Conservation (phyloP, 2,888 invertebrate genomes). For the Falcaria lacertinaria region DNA sequence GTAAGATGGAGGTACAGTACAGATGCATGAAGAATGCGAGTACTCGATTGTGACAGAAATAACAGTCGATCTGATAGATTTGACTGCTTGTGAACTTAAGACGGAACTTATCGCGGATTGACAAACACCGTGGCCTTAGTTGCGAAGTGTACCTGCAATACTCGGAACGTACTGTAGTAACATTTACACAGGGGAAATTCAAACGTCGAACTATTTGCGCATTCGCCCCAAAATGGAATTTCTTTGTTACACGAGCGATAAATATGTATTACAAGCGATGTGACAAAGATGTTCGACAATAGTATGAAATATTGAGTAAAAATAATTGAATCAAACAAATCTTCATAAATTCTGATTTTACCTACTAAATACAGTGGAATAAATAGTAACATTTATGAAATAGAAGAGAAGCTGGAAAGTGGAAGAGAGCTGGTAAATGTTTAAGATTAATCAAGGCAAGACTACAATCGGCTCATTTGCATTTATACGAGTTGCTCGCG, state of each 20-base stretch:
- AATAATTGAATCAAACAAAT: not conserved
- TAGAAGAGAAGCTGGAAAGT: slow-evolving; percentile 29
- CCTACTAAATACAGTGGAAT: not conserved
- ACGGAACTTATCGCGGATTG: slow-evolving; percentile 21
- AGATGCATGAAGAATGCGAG: no score
- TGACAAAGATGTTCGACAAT: no score
- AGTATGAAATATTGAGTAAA: no score
- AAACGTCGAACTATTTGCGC: slow-evolving; percentile 75
- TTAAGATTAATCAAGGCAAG: slow-evolving; percentile 60
- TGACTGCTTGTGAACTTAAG: no score
- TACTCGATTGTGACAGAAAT: no score
- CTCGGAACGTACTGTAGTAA: slow-evolving; percentile 62
- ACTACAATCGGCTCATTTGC: slow-evolving; percentile 62
- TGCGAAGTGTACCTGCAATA: slow-evolving; percentile 65
- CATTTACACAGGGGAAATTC: slow-evolving; percentile 77
- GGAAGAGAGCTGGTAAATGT: slow-evolving; percentile 47
- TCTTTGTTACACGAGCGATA: slow-evolving; percentile 59
- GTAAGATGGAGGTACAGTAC: no score
- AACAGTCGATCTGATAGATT: no score
- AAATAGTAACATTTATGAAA: slow-evolving; percentile 13
- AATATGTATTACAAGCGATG: no score
- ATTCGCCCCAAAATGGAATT: slow-evolving; percentile 72
- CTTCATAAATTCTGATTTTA: not conserved
- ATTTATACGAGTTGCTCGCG: slow-evolving; percentile 58
- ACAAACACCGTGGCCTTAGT: slow-evolving; percentile 23